Base-by-base conservation (phyloP, 37 sponge, comb jelly and placozoan genomes). In the Axinella damicornis region DNA sequence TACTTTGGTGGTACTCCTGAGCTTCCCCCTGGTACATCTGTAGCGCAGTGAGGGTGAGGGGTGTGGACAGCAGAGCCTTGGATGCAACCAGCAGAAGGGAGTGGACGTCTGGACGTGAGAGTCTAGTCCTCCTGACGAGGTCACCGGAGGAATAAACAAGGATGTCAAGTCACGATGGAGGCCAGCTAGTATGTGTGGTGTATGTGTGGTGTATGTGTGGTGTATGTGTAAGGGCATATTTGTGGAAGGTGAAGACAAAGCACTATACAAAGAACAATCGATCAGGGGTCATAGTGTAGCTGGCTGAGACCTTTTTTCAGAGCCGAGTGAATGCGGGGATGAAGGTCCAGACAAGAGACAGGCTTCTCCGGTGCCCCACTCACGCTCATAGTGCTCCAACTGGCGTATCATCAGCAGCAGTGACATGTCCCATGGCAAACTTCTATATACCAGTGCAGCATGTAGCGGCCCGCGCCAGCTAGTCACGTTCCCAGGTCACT, bases 251-350 rank as follows among this genome's bases (percentile, higher is more conserved):
- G n/a, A n/a, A n/a, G n/a, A n/a, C n/a, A n/a, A n/a, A n/a, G n/a
- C n/a, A n/a, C n/a, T n/a, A n/a, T n/a, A n/a, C n/a, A n/a, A n/a
- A n/a, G n/a, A n/a, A n/a, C n/a, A n/a, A n/a, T n/a, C n/a, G n/a
- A n/a, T n/a, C n/a, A n/a, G n/a, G n/a, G n/a, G n/a, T n/a, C n/a
- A n/a, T n/a, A n/a, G n/a, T n/a, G n/a, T n/a, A n/a, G n/a, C n/a
- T n/a, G n/a, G n/a, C n/a, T n/a, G n/a, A 21, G 4, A 86, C 87
- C 80, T 86, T 71, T 86, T 32, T 78, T 78, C n/a, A 71, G 37
- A 31, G 87, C 87, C 11, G 73, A 59, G 62, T 69, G 53, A 24
- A 86, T 63, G 53, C 88, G 74, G 12, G 88, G 88, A 39, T 56
- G 83, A 30, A 83, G n/a, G n/a, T n/a, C n/a, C n/a, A n/a, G 36